These are phyloP conservation scores for Tetranychus truncatus DNA, from an alignment of 2,888 invertebrate genomes.

Conservation along the genomic window DNA sequence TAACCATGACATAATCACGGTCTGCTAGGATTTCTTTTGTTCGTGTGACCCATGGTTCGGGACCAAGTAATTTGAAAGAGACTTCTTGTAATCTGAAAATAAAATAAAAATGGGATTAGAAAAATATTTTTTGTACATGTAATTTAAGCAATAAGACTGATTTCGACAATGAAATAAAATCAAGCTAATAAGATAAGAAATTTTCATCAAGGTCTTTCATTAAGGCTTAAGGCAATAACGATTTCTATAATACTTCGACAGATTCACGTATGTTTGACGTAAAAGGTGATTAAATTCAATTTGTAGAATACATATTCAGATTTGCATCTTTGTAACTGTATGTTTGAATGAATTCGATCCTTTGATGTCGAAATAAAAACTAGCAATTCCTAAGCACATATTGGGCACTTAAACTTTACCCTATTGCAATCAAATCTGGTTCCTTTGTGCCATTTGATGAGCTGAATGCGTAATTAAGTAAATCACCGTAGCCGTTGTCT, in stretches of 20 bases:
- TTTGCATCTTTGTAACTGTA: too few relatives aligned
- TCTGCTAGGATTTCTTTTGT: slow-evolving; percentile 46
- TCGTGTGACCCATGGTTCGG: slow-evolving; percentile 63
- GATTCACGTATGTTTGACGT: too few relatives aligned
- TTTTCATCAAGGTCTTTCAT: too few relatives aligned
- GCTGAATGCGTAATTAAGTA: slow-evolving; percentile 43
- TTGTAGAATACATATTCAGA: too few relatives aligned
- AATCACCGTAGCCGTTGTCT: slow-evolving; percentile 49
- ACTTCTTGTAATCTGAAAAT: not conserved
- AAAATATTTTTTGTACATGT: not conserved
- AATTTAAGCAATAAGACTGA: not conserved
- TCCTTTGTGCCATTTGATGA: slow-evolving; percentile 43
- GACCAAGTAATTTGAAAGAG: slow-evolving; percentile 32
- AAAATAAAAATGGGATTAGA: not conserved
- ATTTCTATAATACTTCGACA: too few relatives aligned
- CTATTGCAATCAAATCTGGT: slow-evolving; percentile 68
- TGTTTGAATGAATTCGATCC: too few relatives aligned
- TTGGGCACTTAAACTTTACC: slow-evolving; percentile 38
- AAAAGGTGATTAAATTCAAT: too few relatives aligned
- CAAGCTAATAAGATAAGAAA: too few relatives aligned
- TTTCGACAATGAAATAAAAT: too few relatives aligned
- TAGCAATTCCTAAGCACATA: too few relatives aligned
- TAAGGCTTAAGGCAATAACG: too few relatives aligned
- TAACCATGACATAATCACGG: slow-evolving; percentile 53
- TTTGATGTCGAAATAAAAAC: too few relatives aligned